Evolutionary conservation across 2,113 vertebrate genomes (phyloP), one percentile per base, ranked within the genome.

Genomic region (Dolichotis patagonum): DNA sequence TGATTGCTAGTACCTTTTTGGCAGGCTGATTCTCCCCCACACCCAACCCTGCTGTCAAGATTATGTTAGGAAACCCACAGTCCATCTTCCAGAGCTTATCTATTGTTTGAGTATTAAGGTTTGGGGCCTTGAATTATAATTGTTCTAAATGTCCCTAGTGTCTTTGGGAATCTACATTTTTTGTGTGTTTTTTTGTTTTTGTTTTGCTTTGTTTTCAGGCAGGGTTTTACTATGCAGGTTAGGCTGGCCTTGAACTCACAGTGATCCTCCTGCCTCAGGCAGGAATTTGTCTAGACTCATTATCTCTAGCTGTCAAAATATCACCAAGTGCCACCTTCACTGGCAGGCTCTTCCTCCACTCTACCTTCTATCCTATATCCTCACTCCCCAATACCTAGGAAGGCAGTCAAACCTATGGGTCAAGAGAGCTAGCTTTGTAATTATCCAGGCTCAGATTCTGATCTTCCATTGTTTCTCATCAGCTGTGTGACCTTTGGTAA

Each of bases 401-500:
- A 94, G 41, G 43, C 38, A 75, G 67, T 67, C 32, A 71, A 77
- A 11, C 46, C 14, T 88, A 54, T 9, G 38, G 17, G 11, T 88
- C 82, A 58, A 49, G 87, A 90, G 81, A 91, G 83, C 38, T 83
- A 89, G 49, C 63, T 80, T 56, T 92, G 43, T 24, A 38, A 6
- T 58, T 82, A 80, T 24, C 30, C 14, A 77, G 85, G 77, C 38
- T 87, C 62, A 11, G 90, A 56, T 93, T 96, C 71, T 85, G 10
- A 69, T 35, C 62, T 30, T 38, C 12, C 24, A 58, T 91, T 96
- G 62, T n/a, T 3, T 88, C 43, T 90, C 12, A 63, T 71, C 58
- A 95, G 77, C 49, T 95, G 49, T 97, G 91, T 96, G 91, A 94
- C 88, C 69, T 94, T 92, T 88, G 77, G 88, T 94, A 95, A 85